Evolutionary conservation across 2,888 invertebrate species (phyloP), one percentile per base, ranked within the genome.

Genomic region (Perdita meconis): DNA sequence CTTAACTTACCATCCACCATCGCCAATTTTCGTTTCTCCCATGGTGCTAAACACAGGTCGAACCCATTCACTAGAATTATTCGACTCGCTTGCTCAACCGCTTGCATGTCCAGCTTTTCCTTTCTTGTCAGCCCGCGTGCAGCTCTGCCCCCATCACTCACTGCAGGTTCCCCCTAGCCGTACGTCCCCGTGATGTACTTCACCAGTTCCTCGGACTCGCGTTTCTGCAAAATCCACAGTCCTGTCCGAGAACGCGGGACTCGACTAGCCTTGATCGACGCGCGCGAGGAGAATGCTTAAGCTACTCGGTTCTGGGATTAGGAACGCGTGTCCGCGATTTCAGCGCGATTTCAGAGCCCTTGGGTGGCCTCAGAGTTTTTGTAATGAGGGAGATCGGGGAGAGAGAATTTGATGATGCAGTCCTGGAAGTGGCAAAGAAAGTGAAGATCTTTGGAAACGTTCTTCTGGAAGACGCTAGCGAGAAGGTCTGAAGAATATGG

Each of bases 21-120:
- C 59, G 69, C 55, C 70, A 75, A 80, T 83, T 84, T 84, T 79
- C 82, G 75, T 84, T 84, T 84, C 81, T 80, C 79, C 81, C 79
- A 69, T 67, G 40, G 26, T 34, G 55, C 67, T 56, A 77, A 26
- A 24, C 56, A 34, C 44, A 68, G 81, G 71, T 73, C 63, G 66
- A 70, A 53, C 60, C 65, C 75, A 83, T 83, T 77, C 74, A 61
- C 34, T 60, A 40, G 63, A 51, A 44, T 38, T 50, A 67, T 80
- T 72, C 70, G 68, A 51, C 51, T 44, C 57, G 69, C 13, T 71
- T 44, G 74, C 36, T 36, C n/a, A 36, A n/a, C 12, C 4, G 12
- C 44, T 34, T 13, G 47, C 79, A 69, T 57, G 76, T 72, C 55
- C 65, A 66, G 76, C 78, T 82, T 74, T 55, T 69, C 65, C 69